Evolutionary conservation across 2,888 invertebrate species (phyloP).

Genomic region (Azorinus chamasolen): DNA sequence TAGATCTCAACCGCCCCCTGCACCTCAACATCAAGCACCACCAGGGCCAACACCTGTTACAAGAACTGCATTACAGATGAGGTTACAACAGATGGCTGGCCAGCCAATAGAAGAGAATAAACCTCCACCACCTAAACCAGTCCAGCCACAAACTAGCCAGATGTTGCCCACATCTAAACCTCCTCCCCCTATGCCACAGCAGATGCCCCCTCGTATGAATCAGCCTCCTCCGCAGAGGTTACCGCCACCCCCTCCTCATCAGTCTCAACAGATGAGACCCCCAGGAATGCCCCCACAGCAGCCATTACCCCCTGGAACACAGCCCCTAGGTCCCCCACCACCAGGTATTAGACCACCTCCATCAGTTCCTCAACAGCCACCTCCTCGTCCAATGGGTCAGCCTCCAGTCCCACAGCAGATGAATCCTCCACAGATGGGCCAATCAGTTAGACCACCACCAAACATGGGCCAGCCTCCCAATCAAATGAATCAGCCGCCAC

Average conservation of each 20-base stretch:
- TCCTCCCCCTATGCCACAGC: constrained; percentile 18
- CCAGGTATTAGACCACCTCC: constrained; percentile 24
- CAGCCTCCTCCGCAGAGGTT: constrained; percentile 17
- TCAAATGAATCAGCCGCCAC: constrained; percentile 48
- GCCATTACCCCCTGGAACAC: constrained; percentile 35
- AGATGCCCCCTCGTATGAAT: constrained; percentile 6
- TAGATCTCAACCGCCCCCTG: constrained; percentile 9
- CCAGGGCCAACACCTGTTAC: neutral
- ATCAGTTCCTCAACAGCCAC: constrained; percentile 20
- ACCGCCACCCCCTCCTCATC: constrained; percentile 10
- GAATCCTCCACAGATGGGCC: constrained; percentile 46
- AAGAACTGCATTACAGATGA: constrained; percentile 50
- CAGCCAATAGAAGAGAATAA: constrained; percentile 21
- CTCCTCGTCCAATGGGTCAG: constrained; percentile 25
- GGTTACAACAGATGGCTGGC: constrained; percentile 51
- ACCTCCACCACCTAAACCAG: neutral
- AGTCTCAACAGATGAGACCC: neutral
- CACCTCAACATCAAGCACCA: neutral
- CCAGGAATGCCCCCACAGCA: constrained; percentile 46
- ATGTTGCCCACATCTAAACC: neutral
- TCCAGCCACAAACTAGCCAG: constrained; percentile 12
- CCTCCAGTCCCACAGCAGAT: constrained; percentile 14
- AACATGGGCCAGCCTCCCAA: constrained; percentile 56
- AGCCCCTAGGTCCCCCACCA: constrained; percentile 28
- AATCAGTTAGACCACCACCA: constrained; percentile 33